Evolutionary conservation across 2,888 invertebrate genomes (phyloP), one percentile per base, ranked within the genome.

Genomic region (Dioctria linearis): DNA sequence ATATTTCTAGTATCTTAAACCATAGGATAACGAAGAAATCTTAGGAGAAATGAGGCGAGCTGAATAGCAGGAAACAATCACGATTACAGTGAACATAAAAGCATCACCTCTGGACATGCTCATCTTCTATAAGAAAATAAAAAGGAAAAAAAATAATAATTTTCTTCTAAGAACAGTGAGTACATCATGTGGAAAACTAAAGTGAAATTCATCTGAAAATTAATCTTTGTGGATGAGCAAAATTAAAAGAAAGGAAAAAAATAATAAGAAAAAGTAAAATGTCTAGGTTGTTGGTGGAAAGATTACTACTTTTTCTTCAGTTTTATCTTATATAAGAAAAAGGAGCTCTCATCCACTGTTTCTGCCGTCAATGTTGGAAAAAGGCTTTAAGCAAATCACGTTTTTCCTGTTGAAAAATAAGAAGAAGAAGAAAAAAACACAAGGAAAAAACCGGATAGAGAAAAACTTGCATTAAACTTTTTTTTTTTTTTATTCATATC

Each of bases 391-490:
- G 63, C 9, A 63, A 37, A 61, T 63, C 39, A 1, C 25, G 11
- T 57, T 37, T 63, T 76, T n/a, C 39, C 49, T 13, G 42, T n/a
- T 42, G 73, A 73, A 51, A 67, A n/a, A 67, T 46, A 40, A 6
- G 3, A 54, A n/a, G 54, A 40, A 13, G n/a, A n/a, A 25, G 25
- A 25, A 25, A 25, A 25, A 25, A 25, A 25, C 25, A 40, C 40
- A 37, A 37, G 39, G 39, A 59, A 59, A 25, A 59, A 25, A 25
- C 25, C 11, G 46, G 61, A 57, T 25, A 25, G 13, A 9, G 63
- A 46, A 76, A 51, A 63, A 76, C 76, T 76, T 76, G 76, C 46
- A 76, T 76, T 63, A 76, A 76, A 76, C 63, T 76, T 76, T 76
- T 25, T 25, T 25, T 25, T 25, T 25, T 25, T 25, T 51, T 63